A percentile compares a stretch with the other conserved stretches of the same genome.
Evolutionary conservation across 1,140 invertebrate species (phyloP).

Genomic region (Bombus superbus): DNA sequence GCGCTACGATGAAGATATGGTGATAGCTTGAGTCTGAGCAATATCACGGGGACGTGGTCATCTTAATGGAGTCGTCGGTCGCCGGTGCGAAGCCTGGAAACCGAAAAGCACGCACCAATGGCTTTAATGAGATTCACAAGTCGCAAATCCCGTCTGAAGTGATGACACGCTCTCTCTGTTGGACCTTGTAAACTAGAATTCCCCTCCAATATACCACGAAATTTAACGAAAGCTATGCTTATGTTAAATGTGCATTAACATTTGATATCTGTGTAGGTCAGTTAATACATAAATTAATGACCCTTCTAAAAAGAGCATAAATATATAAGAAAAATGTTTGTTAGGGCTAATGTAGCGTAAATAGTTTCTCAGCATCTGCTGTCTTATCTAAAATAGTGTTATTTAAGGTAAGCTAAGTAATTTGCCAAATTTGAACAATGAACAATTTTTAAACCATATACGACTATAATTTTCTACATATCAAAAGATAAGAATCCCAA

Average conservation of each 20-base stretch:
- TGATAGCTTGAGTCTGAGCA: constrained; percentile 72
- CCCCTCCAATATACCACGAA: constrained; percentile 11
- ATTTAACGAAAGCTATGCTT: background rate
- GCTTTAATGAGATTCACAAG: constrained; percentile 81
- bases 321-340: too few relatives aligned
- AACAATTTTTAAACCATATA: too few relatives aligned
- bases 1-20: constrained; percentile 26
- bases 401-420: too few relatives aligned
- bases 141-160: constrained; percentile 67
- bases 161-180: constrained; percentile 61
- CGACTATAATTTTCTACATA: too few relatives aligned
- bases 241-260: background rate
- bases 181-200: constrained; percentile 53
- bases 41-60: constrained; percentile 82
- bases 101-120: constrained; percentile 79
- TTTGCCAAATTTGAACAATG: too few relatives aligned
- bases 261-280: background rate
- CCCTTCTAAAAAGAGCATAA: too few relatives aligned
- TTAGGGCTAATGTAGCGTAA: too few relatives aligned
- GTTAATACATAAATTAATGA: too few relatives aligned
- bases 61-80: constrained; percentile 79
- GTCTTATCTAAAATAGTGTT: too few relatives aligned
- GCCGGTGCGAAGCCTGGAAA: constrained; percentile 69
- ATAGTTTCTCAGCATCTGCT: too few relatives aligned
- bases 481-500: too few relatives aligned